Conservation (phyloP, 1,140 invertebrate genomes). For the Macrosteles quadrilineatus region DNA sequence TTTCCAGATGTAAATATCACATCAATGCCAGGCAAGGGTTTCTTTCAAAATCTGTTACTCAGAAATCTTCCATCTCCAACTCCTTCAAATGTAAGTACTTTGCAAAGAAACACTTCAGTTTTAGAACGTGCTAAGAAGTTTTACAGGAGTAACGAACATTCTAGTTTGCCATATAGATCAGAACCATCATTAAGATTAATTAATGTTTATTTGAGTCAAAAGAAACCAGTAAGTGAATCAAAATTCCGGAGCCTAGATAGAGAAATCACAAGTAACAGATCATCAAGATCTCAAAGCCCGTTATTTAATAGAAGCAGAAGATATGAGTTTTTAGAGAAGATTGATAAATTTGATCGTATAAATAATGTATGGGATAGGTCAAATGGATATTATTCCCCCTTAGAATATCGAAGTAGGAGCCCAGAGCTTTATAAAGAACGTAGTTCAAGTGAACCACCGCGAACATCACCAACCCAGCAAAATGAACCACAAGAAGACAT, state of each 20-base stretch:
- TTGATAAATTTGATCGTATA: constrained; percentile 51
- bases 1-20: constrained; percentile 16
- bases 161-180: constrained; percentile 45
- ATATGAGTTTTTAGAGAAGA: constrained; percentile 47
- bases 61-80: constrained; percentile 49
- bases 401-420: constrained; percentile 41
- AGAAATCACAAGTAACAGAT: constrained; percentile 47
- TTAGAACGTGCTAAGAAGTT: constrained; percentile 64
- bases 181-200: constrained; percentile 60
- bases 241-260: constrained; percentile 68
- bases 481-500: constrained; percentile 21
- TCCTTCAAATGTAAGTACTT: constrained; percentile 45
- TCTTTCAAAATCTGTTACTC: constrained; percentile 71
- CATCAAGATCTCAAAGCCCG: constrained; percentile 53
- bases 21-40: constrained; percentile 59
- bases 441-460: constrained; percentile 54
- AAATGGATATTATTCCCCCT: constrained; percentile 17
- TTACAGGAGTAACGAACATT: constrained; percentile 7
- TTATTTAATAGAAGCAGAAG: constrained; percentile 45
- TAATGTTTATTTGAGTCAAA: constrained; percentile 64
- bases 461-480: constrained; percentile 34
- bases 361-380: constrained; percentile 42
- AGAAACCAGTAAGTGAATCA: constrained; percentile 69
- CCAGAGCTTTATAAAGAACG: constrained; percentile 49
- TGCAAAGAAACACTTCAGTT: constrained; percentile 56